These are phyloP conservation scores for Sesamia inferens DNA, from an alignment of 2,888 invertebrate species.

Conservation along the genomic window DNA sequence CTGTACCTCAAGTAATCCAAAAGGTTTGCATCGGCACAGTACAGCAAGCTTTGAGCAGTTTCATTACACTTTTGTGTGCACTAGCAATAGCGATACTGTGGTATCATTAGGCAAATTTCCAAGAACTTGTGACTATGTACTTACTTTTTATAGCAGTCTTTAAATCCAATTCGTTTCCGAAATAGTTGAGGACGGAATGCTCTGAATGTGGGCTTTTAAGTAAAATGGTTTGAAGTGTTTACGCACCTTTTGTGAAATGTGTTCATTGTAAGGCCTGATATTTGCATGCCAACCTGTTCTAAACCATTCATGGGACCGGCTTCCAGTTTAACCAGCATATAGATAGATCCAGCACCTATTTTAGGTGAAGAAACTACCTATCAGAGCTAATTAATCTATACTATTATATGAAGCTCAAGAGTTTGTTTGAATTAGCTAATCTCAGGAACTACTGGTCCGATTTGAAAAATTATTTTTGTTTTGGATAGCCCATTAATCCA, in stretches of 20 bases:
- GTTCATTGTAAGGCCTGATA: too few species aligned
- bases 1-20: neutral
- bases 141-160: conserved; percentile 48
- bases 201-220: conserved; percentile 3
- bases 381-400: neutral
- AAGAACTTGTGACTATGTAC: conserved; percentile 31
- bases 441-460: too few species aligned
- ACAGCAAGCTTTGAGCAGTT: neutral
- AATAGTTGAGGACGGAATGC: conserved; percentile 9
- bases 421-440: too few species aligned
- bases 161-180: conserved; percentile 24
- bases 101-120: conserved; percentile 49
- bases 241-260: neutral
- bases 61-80: conserved; percentile 1
- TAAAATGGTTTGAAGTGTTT: neutral
- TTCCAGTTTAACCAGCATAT: neutral
- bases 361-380: too few species aligned
- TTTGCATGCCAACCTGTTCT: neutral
- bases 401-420: too few species aligned
- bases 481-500: too few species aligned
- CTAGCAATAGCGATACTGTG: conserved; percentile 18
- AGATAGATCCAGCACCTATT: too few species aligned
- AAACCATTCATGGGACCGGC: neutral
- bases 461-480: too few species aligned
- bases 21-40: neutral